Evolutionary conservation across 2,888 invertebrate species (phyloP), one percentile per base, ranked within the genome.

Genomic region (Sphinx pinastri): DNA sequence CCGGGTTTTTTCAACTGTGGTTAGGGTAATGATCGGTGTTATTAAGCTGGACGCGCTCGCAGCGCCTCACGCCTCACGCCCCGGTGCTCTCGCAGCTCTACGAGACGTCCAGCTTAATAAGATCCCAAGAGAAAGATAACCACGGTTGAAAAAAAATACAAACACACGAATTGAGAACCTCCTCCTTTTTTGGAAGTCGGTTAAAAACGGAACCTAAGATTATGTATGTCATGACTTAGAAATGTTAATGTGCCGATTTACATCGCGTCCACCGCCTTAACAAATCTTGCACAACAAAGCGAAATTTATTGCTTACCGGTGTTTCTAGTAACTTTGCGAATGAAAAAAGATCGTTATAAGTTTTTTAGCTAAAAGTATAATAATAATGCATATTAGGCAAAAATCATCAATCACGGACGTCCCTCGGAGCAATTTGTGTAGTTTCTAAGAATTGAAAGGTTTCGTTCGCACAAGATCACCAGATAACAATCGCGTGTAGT

Each of bases 361-460:
- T 63, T 49, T 63, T 63, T 63, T 60, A 19, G 19, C 49, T 49
- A 63, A 49, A 63, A 16, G 49, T 49, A 49, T 63, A 63, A 67
- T 67, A 67, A 67, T 67, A 67, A 67, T 51, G 54, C 51, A 31
- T 67, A 52, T 52, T 67, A 67, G 52, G 67, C 66, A 66, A 66
- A 47, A 68, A 58, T 67, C 73, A 74, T 74, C 74, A 60, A 74
- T 76, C 74, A 75, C 49, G 59, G 63, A 52, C 54, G 63, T 63
- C 69, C 69, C 69, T 47, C 54, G 52, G 19, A 63, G 63, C 63
- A 69, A 69, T 72, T 74, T 71, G 75, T 73, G 69, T 71, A 71
- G 72, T 70, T 78, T 77, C 75, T 73, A n/a, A 71, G 77, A 78
- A 77, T 52, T 63, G 59, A 58, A 67, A 70, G 67, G 72, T 74